phyloP scores from a whole-genome alignment of 2,797 vertebrate genomes.

The Betta splendens region DNA sequence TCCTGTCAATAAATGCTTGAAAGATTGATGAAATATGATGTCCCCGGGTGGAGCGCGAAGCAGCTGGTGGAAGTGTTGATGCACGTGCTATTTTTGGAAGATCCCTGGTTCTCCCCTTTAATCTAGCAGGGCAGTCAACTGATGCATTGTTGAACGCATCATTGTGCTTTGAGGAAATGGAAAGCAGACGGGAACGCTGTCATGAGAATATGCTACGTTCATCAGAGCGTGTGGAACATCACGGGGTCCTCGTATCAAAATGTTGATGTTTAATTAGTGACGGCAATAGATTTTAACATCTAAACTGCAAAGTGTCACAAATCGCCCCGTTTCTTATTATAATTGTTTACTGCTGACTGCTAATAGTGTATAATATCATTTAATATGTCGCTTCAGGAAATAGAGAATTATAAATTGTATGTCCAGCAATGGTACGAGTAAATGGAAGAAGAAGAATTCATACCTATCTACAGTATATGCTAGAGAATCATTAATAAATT shows the following conservation, averaged over 20 bases:
- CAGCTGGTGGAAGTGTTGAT: constrained; percentile 73
- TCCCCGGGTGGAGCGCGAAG: constrained; percentile 71
- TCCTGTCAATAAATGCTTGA: constrained; percentile 80
- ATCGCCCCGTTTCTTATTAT: too few relatives aligned
- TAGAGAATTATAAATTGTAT: too few relatives aligned
- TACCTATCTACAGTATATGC: too few relatives aligned
- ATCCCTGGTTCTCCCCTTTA: constrained; percentile 62
- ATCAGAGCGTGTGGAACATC: constrained; percentile 20
- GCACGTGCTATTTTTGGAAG: constrained; percentile 74
- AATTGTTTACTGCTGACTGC: too few relatives aligned
- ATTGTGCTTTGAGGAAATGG: constrained; percentile 45
- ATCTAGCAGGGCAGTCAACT: constrained; percentile 55
- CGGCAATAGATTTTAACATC: too few relatives aligned
- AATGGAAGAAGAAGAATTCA: too few relatives aligned
- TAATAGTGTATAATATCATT: too few relatives aligned
- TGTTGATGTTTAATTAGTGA: too few relatives aligned
- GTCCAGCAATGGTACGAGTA: too few relatives aligned
- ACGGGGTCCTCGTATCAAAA: background rate
- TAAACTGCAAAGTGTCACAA: too few relatives aligned
- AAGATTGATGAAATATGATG: constrained; percentile 81
- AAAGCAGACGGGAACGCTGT: constrained; percentile 51
- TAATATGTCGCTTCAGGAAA: too few relatives aligned
- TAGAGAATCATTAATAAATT: too few relatives aligned
- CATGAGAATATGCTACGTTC: constrained; percentile 18
- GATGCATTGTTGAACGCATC: constrained; percentile 62